These are phyloP conservation scores for Tachyglossus aculeatus DNA, from an alignment of 2,797 vertebrate species.

Conservation along the genomic window DNA sequence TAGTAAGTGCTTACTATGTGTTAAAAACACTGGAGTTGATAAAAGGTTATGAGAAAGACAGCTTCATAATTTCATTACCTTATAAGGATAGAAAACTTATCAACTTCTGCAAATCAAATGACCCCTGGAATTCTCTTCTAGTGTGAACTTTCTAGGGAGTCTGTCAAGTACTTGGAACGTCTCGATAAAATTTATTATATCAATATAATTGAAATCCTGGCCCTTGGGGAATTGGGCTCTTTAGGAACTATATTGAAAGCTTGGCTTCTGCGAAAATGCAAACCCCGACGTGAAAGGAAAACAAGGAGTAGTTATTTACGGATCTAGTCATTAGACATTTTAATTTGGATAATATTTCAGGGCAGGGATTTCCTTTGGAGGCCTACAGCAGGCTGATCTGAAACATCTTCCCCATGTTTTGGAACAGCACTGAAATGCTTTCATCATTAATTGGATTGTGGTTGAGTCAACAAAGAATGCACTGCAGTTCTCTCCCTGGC, in stretches of 20 bases:
- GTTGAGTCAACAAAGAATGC: background rate
- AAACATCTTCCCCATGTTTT: background rate
- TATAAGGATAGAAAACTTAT: too few species aligned
- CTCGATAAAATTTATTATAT: background rate
- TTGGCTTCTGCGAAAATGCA: background rate
- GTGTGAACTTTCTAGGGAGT: too few species aligned
- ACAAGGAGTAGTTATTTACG: constrained; percentile 14
- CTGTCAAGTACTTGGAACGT: background rate
- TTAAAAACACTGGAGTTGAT: too few species aligned
- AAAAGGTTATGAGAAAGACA: too few species aligned
- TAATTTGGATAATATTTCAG: constrained; percentile 38
- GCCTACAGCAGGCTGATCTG: background rate
- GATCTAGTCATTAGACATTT: constrained; percentile 2
- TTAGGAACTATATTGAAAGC: background rate
- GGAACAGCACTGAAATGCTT: background rate
- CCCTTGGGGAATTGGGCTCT: background rate
- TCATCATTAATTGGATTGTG: constrained; percentile 12
- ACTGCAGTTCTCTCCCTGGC: background rate
- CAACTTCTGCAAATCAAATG: too few species aligned
- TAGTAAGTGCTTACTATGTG: too few species aligned
- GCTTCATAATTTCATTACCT: too few species aligned
- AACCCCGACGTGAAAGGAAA: background rate
- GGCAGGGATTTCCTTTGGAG: constrained; percentile 10
- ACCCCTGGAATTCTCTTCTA: too few species aligned
- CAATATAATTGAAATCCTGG: background rate